phyloP scores from a whole-genome alignment of 2,888 invertebrate species.

The Brachyptera risi region DNA sequence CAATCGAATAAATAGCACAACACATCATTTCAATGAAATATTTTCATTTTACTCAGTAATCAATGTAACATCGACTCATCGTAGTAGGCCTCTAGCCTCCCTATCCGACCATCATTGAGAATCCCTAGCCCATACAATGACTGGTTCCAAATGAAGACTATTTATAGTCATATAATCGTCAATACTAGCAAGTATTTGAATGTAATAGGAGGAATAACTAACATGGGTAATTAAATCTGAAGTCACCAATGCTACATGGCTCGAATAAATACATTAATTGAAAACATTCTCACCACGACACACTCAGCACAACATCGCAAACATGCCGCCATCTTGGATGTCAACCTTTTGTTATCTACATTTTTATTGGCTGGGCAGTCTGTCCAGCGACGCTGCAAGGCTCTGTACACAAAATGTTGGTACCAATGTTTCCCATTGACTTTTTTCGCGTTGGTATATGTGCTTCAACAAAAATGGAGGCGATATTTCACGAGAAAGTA shows the following conservation, averaged over 20 bases:
- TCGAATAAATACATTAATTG: conserved; percentile 4
- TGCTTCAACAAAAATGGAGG: conserved; percentile 47
- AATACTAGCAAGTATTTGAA: neutral
- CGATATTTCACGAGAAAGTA: conserved; percentile 49
- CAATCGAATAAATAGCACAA: too few relatives aligned
- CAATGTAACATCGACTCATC: too few relatives aligned
- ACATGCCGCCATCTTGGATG: conserved; percentile 94
- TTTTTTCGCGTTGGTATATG: too few relatives aligned
- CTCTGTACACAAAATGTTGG: neutral
- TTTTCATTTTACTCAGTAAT: too few relatives aligned
- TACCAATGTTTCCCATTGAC: too few relatives aligned
- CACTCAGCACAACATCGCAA: conserved; percentile 95
- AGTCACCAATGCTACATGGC: too few relatives aligned
- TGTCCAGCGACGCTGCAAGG: neutral
- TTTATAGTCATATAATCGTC: neutral
- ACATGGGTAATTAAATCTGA: too few relatives aligned
- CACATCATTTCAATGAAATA: too few relatives aligned
- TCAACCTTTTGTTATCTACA: conserved; percentile 49
- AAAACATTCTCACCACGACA: conserved; percentile 75
- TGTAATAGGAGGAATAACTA: neutral
- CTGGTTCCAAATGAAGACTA: neutral
- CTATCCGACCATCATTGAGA: too few relatives aligned
- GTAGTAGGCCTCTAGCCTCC: too few relatives aligned
- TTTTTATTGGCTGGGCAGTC: conserved; percentile 20
- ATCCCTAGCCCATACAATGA: neutral